A percentile compares a stretch with the other conserved stretches of the same genome.
phyloP scores from a whole-genome alignment of 2,797 vertebrate species.

The Danio choprae region DNA sequence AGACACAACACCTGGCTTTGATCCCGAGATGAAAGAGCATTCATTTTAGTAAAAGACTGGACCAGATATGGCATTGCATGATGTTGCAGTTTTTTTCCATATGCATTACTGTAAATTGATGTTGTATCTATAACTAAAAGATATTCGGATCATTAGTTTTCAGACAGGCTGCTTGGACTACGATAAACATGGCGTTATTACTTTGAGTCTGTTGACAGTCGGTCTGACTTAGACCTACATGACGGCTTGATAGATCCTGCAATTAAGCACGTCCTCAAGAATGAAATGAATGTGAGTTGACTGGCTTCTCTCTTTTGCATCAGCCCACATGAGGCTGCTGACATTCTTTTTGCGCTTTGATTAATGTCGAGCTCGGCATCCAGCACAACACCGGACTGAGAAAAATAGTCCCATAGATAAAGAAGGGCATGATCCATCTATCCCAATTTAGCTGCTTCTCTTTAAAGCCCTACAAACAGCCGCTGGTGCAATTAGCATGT shows the following conservation, averaged over 20 bases:
- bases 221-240: constrained; percentile 70
- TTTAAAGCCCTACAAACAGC: constrained; percentile 67
- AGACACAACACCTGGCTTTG: constrained; percentile 57
- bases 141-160: constrained; percentile 16
- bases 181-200: background rate
- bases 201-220: constrained; percentile 68
- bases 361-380: constrained; percentile 80
- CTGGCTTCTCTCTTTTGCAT: constrained; percentile 67
- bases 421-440: constrained; percentile 79
- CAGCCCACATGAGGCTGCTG: constrained; percentile 64
- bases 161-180: background rate
- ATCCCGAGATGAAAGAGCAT: constrained; percentile 60
- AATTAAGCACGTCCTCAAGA: constrained; percentile 75
- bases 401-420: constrained; percentile 77
- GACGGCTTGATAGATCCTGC: constrained; percentile 77
- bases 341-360: constrained; percentile 80
- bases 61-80: constrained; percentile 41
- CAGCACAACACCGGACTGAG: constrained; percentile 78
- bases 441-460: constrained; percentile 75
- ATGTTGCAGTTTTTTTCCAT: constrained; percentile 35
- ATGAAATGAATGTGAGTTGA: constrained; percentile 79
- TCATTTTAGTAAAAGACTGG: constrained; percentile 49
- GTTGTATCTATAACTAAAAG: background rate
- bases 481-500: constrained; percentile 69
- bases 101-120: constrained; percentile 36